These are phyloP conservation scores for Ommatoiulus sabulosus DNA, from an alignment of 2,888 invertebrate species.

Conservation along the genomic window DNA sequence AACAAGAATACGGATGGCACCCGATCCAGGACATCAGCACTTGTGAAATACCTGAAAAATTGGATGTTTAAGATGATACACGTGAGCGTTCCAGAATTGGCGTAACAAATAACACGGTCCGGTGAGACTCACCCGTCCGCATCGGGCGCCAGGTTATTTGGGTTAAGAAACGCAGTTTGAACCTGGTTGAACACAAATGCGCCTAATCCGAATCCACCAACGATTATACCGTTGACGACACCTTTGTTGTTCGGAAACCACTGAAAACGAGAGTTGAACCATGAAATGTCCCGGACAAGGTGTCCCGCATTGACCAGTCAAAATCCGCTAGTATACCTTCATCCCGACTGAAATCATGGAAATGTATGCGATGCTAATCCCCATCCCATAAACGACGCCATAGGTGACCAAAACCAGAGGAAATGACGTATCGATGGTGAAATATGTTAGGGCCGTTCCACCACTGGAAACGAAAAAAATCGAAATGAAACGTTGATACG, in stretches of 20 bases:
- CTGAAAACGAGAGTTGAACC: constrained; percentile 61
- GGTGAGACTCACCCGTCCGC: constrained; percentile 56
- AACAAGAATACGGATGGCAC: constrained; percentile 66
- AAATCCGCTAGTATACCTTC: constrained; percentile 62
- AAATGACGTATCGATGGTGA: constrained; percentile 63
- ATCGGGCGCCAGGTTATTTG: constrained; percentile 63
- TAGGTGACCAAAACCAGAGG: constrained; percentile 63
- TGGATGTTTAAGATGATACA: too few relatives aligned
- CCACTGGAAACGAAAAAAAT: constrained; percentile 61
- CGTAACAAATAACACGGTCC: not conserved
- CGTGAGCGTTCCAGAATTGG: too few relatives aligned
- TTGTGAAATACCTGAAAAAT: constrained; percentile 63
- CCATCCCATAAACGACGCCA: constrained; percentile 64
- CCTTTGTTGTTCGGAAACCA: constrained; percentile 67
- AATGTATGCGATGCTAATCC: constrained; percentile 62
- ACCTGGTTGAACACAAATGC: constrained; percentile 67
- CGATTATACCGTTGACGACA: constrained; percentile 66
- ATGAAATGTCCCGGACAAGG: too few relatives aligned
- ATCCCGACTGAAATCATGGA: constrained; percentile 64
- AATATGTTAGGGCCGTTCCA: constrained; percentile 64
- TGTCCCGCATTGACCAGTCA: too few relatives aligned
- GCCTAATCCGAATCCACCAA: constrained; percentile 68
- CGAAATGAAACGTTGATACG: too few relatives aligned
- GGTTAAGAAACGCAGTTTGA: constrained; percentile 68
- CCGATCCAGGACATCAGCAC: constrained; percentile 63